phyloP scores from a whole-genome alignment of 2,888 invertebrate genomes.

The Tetheella fluctuosa region DNA sequence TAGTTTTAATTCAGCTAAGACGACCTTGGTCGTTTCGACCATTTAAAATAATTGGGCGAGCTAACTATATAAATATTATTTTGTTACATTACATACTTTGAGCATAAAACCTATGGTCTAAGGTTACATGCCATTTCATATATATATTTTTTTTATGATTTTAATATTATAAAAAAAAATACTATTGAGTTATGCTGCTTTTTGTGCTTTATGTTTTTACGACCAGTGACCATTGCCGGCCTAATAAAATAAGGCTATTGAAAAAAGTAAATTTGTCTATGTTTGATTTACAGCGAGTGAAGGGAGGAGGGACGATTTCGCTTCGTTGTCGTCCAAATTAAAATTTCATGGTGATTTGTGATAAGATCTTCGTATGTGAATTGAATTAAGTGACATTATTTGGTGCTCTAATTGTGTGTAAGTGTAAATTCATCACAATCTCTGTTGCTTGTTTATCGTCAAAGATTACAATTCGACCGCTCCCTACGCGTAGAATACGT shows the following conservation, averaged over 20 bases:
- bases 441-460: slow-evolving; percentile 48
- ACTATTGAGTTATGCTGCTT: too few relatives aligned
- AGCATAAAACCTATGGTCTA: too few relatives aligned
- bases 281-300: slow-evolving; percentile 66
- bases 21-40: neutral
- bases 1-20: too few relatives aligned
- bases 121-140: too few relatives aligned
- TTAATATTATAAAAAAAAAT: too few relatives aligned
- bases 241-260: neutral
- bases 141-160: too few relatives aligned
- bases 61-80: too few relatives aligned
- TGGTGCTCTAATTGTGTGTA: slow-evolving; percentile 59
- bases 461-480: slow-evolving; percentile 77
- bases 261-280: slow-evolving; percentile 55
- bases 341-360: slow-evolving; percentile 70
- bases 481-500: slow-evolving; percentile 77
- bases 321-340: slow-evolving; percentile 79
- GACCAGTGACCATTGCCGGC: neutral
- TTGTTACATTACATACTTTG: too few relatives aligned
- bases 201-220: too few relatives aligned
- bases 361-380: slow-evolving; percentile 59
- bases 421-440: slow-evolving; percentile 50
- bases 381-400: slow-evolving; percentile 65
- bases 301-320: slow-evolving; percentile 77
- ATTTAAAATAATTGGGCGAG: too few relatives aligned